Base-by-base conservation (phyloP, 2,113 vertebrate genomes). In the Fregata magnificens region DNA sequence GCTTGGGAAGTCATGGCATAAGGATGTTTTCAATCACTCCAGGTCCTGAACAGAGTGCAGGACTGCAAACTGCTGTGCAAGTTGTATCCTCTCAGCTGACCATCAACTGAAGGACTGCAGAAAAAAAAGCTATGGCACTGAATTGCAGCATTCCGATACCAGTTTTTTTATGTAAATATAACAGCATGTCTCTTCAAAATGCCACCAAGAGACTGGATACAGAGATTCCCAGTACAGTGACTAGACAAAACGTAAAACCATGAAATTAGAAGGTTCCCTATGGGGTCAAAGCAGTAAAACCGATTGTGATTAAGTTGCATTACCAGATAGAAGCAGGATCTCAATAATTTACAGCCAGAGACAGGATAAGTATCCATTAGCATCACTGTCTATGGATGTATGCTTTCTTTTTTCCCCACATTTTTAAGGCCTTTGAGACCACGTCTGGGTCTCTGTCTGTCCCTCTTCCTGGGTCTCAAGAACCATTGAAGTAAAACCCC, bases 301-400 rank as follows among this genome's bases (percentile, higher is more conserved):
- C 2, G 2, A 88, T 73, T 90, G 91, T 92, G 95, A 95, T 88
- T 88, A 88, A 93, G 83, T 5, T 92, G 91, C 72, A 70, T 93
- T 96, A 94, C 76, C 86, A 91, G 83, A 78, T 0, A 70, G 83
- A 95, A 71, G 77, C 67, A 95, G 69, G 65, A 86, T 86, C 89
- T 97, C 95, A 96, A 93, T 97, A 95, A 96, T 95, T 96, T 94
- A 95, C 86, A 89, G 94, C 50, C 88, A 91, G 88, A 88, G 94
- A 86, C 72, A 74, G 83, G 76, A 1, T 94, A 94, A 91, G 88
- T 93, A 86, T 93, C 95, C 96, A 95, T 94, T 92, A 96, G 77
- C 74, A 96, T 96, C 50, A 97, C 55, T 25, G 76, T 88, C 94
- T 86, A 5, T 91, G 80, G 71, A 92, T 62, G 34, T 45, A 86